A percentile compares a stretch with the other conserved stretches of the same genome.
Conservation (phyloP, 2,113 vertebrate genomes). For the Sardina pilchardus region DNA sequence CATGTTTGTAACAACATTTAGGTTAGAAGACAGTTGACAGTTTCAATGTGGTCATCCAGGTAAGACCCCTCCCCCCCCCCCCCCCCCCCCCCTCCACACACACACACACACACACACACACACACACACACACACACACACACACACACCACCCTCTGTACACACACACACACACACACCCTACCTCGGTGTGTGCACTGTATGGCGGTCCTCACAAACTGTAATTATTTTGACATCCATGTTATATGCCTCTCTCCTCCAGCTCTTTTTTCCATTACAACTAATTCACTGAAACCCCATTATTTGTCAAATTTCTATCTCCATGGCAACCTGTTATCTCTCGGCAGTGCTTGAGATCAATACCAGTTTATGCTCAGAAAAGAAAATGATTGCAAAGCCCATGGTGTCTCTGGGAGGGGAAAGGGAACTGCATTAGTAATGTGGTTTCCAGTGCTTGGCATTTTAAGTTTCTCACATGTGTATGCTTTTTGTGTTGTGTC, state of each 20-base stretch:
- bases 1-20: background rate
- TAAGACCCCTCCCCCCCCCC: too few relatives aligned
- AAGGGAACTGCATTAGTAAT: background rate
- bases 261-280: background rate
- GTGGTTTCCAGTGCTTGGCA: constrained; percentile 16
- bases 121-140: too few relatives aligned
- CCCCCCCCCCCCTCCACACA: too few relatives aligned
- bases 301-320: constrained; percentile 27
- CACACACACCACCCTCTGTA: too few relatives aligned
- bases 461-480: background rate
- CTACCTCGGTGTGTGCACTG: background rate
- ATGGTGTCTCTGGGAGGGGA: background rate
- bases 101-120: too few relatives aligned
- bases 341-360: background rate
- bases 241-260: background rate
- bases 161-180: too few relatives aligned
- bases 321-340: constrained; percentile 25
- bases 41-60: background rate
- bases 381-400: constrained; percentile 14
- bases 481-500: background rate
- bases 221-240: constrained; percentile 2
- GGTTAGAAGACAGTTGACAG: background rate
- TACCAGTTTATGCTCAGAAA: constrained; percentile 19
- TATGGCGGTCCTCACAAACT: background rate
- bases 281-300: constrained; percentile 7